Base-by-base conservation (phyloP, 2,113 vertebrate species). In the Polypterus senegalus region DNA sequence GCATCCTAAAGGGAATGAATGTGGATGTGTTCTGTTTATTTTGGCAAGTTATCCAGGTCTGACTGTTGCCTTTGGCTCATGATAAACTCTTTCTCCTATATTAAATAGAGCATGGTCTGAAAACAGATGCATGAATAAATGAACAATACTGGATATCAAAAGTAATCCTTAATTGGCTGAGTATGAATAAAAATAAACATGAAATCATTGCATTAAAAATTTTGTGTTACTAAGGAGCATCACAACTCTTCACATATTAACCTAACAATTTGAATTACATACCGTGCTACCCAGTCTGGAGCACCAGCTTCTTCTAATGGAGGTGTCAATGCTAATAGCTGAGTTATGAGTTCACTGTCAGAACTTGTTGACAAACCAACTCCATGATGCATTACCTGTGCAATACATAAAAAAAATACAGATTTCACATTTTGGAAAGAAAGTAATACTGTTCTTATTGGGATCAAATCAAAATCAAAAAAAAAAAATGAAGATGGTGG, bases 231-330 rank as follows among this genome's bases (percentile, higher is more conserved):
- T 27, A 27, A 27, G 27, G 27, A 27, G 27, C 27, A 27, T 27
- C 27, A 27, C 27, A 27, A 27, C 27, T 27, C 27, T 27, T 27
- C 27, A 27, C 27, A 27, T 27, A 27, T 27, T 27, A 27, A 27
- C 27, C 27, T 27, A 27, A n/a, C 27, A 46, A 56, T 5, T n/a
- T 5, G 4, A 1, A 9, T 48, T 57, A 66, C 73, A 78, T 73
- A 97, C 96, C 96, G 93, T 72, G 96, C 96, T 53, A 99, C 91
- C 96, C 96, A 99, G 71, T 97, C 88, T 6, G 96, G 92, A 7
- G 83, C 79, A 9, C 94, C 88, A 0, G 88, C 84, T 60, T 91
- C 88, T 73, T 99, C 96, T 75, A 88, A 84, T 1, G 96, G 96
- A 11, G 96, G 96, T 3, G 94, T 99, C 55, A 94, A 80, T 0